These are phyloP conservation scores for Ennomos erosarius DNA, from an alignment of 2,888 invertebrate species.

Conservation along the genomic window DNA sequence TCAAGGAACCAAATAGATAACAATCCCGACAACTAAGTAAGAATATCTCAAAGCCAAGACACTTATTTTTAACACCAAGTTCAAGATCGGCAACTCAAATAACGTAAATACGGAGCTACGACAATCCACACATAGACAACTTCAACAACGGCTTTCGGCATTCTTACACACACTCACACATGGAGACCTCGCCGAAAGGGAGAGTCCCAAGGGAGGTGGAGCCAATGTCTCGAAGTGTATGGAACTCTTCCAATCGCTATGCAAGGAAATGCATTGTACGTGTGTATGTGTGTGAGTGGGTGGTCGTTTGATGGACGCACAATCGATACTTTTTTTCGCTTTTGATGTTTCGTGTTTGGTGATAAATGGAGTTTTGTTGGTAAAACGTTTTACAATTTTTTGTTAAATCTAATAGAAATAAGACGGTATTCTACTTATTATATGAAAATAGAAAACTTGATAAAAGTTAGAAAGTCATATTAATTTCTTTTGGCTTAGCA, in stretches of 20 bases:
- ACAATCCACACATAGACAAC: constrained; percentile 55
- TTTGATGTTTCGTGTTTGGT: constrained; percentile 33
- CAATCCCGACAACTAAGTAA: constrained; percentile 9
- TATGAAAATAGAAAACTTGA: too few relatives aligned
- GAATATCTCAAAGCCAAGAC: neutral
- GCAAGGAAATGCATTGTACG: constrained; percentile 79
- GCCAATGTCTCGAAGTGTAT: constrained; percentile 81
- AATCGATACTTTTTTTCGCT: constrained; percentile 51
- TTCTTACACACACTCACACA: constrained; percentile 54
- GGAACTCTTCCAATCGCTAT: constrained; percentile 77
- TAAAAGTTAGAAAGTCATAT: too few relatives aligned
- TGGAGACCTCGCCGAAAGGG: constrained; percentile 66
- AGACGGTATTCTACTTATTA: too few relatives aligned
- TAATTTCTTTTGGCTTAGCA: too few relatives aligned
- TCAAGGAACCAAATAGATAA: constrained; percentile 3
- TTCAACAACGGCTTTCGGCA: constrained; percentile 29
- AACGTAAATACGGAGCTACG: constrained; percentile 64
- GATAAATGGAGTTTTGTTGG: constrained; percentile 19
- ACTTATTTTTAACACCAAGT: constrained; percentile 55
- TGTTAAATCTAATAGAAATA: neutral
- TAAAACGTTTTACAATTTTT: neutral
- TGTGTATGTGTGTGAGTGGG: constrained; percentile 51
- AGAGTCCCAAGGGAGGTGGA: constrained; percentile 83
- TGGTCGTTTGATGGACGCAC: constrained; percentile 59
- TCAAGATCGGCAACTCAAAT: constrained; percentile 64